Evolutionary conservation across 2,797 vertebrate species (phyloP).

Genomic region (Lutjanus argentimaculatus): DNA sequence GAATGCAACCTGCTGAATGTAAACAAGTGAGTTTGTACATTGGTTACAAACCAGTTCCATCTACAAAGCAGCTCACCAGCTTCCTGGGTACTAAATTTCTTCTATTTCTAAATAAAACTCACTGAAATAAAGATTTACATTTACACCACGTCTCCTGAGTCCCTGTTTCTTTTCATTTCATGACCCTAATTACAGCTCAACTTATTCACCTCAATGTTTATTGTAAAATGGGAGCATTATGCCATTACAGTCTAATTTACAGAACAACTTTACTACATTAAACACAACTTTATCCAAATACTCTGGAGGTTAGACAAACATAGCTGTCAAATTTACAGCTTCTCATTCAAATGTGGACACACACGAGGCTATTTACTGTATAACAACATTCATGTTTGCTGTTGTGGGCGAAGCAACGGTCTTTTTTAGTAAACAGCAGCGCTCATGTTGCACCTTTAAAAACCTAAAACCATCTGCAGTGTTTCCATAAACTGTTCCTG

Average conservation of each 20-base stretch:
- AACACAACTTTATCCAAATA: slow-evolving; percentile 35
- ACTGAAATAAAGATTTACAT: slow-evolving; percentile 9
- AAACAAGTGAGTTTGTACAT: not conserved
- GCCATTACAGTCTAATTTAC: slow-evolving; percentile 31
- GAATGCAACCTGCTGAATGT: not conserved
- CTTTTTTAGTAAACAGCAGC: slow-evolving; percentile 53
- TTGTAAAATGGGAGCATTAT: slow-evolving; percentile 37
- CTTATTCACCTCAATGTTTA: slow-evolving; percentile 16
- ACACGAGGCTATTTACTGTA: slow-evolving; percentile 37
- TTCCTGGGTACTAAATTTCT: not conserved
- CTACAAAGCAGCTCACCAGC: not conserved
- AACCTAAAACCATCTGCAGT: slow-evolving; percentile 62
- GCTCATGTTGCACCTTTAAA: slow-evolving; percentile 65
- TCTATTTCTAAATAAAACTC: slow-evolving; percentile 22
- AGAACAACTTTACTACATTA: slow-evolving; percentile 31
- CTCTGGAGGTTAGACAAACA: slow-evolving; percentile 34
- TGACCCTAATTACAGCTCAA: slow-evolving; percentile 10
- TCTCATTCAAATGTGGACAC: slow-evolving; percentile 42
- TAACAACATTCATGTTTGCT: slow-evolving; percentile 54
- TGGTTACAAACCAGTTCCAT: not conserved
- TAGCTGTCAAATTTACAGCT: slow-evolving; percentile 45
- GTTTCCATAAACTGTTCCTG: slow-evolving; percentile 78
- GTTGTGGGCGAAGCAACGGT: slow-evolving; percentile 46
- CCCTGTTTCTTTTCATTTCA: slow-evolving; percentile 14
- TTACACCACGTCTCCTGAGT: not conserved